These are phyloP conservation scores for Raillietiella orientalis DNA, from an alignment of 2,888 invertebrate genomes.

Conservation along the genomic window DNA sequence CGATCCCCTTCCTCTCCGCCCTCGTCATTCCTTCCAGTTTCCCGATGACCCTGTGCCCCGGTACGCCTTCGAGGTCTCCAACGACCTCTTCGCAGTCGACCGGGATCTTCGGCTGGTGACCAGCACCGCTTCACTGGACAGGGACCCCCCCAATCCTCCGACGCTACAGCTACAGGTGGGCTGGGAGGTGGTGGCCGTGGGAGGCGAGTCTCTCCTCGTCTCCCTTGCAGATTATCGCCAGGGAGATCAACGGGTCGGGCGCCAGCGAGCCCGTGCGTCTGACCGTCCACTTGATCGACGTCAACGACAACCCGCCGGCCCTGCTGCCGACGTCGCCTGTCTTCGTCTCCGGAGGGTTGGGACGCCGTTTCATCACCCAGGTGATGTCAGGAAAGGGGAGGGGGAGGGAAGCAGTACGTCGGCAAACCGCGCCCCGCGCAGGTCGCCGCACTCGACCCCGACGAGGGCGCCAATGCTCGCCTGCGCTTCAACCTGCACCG, in stretches of 20 bases:
- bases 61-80: constrained; percentile 52
- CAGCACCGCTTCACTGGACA: constrained; percentile 45
- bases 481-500: constrained; percentile 56
- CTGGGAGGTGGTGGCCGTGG: no score
- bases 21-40: constrained; percentile 18
- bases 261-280: constrained; percentile 51
- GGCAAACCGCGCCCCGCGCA: constrained; percentile 9
- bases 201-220: no score
- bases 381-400: constrained; percentile 13
- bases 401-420: neutral
- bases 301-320: constrained; percentile 56
- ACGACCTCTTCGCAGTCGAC: constrained; percentile 45
- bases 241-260: constrained; percentile 31
- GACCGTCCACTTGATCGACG: constrained; percentile 29
- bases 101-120: constrained; percentile 35
- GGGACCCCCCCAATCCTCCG: constrained; percentile 54
- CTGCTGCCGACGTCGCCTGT: constrained; percentile 47
- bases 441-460: constrained; percentile 51
- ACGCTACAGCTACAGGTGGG: constrained; percentile 46
- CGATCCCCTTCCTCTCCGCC: constrained; percentile 6
- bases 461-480: constrained; percentile 48
- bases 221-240: constrained; percentile 29
- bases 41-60: constrained; percentile 41
- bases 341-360: constrained; percentile 41
- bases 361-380: constrained; percentile 28